phyloP scores from a whole-genome alignment of 2,888 invertebrate species.

The Polydrusus tereticollis region DNA sequence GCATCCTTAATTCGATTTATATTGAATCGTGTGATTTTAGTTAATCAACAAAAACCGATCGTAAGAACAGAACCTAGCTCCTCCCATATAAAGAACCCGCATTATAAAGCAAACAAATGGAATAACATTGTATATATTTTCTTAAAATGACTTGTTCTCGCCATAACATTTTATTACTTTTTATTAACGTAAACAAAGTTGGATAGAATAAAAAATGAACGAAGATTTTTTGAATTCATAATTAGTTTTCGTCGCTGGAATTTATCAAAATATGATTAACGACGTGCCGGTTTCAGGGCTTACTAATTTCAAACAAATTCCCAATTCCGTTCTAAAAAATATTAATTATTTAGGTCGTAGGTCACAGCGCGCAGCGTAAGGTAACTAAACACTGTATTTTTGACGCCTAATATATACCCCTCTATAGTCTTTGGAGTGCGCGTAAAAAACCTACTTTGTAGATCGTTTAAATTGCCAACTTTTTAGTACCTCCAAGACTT shows the following conservation, averaged over 20 bases:
- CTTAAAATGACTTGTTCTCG: background rate
- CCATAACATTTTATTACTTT: background rate
- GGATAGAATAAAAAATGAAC: conserved; percentile 23
- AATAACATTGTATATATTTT: background rate
- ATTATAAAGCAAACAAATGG: background rate
- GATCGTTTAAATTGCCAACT: background rate
- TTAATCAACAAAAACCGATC: no score
- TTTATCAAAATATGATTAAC: conserved; percentile 30
- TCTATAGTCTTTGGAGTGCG: background rate
- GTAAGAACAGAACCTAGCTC: no score
- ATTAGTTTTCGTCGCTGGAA: conserved; percentile 24
- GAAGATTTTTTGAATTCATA: conserved; percentile 28
- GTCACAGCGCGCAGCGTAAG: background rate
- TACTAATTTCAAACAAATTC: conserved; percentile 27
- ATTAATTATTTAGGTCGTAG: conserved; percentile 17
- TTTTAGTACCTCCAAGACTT: background rate
- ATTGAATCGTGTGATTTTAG: no score
- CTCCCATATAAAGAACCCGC: no score
- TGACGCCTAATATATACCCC: background rate
- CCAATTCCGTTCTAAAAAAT: conserved; percentile 15
- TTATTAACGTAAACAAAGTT: conserved; percentile 19
- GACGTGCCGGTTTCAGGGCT: conserved; percentile 27
- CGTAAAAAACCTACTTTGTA: no score
- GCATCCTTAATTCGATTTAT: no score
- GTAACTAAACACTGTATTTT: background rate